Evolutionary conservation across 2,797 vertebrate genomes (phyloP).

Genomic region (Echeneis naucrates): DNA sequence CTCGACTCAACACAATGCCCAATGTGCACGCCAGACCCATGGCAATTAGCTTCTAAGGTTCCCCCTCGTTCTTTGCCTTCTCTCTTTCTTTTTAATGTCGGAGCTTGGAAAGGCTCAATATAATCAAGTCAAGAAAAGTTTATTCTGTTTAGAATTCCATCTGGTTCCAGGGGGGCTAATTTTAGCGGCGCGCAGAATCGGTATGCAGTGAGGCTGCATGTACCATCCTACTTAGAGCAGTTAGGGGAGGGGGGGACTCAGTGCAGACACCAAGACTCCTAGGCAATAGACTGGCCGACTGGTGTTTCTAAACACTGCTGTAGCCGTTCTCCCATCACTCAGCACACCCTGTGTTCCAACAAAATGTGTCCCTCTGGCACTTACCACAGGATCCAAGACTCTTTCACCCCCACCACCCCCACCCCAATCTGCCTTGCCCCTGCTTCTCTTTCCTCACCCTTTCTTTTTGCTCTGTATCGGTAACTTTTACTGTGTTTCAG

Average conservation of each 20-base stretch:
- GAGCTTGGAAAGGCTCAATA: conserved; percentile 85
- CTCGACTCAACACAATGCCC: conserved; percentile 82
- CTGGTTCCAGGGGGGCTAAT: conserved; percentile 85
- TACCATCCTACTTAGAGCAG: conserved; percentile 82
- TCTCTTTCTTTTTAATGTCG: conserved; percentile 81
- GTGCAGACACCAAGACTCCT: conserved; percentile 87
- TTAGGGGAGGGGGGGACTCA: conserved; percentile 52
- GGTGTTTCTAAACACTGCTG: conserved; percentile 83
- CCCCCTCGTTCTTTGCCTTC: conserved; percentile 72
- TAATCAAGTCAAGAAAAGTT: conserved; percentile 88
- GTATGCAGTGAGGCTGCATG: conserved; percentile 83
- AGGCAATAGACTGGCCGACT: conserved; percentile 82
- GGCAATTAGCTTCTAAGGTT: conserved; percentile 85
- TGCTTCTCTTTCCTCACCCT: conserved; percentile 57
- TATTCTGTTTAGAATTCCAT: conserved; percentile 86
- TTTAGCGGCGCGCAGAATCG: conserved; percentile 77
- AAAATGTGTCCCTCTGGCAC: conserved; percentile 81
- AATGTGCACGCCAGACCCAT: conserved; percentile 80
- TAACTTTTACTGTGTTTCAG: conserved; percentile 62
- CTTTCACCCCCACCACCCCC: conserved; percentile 32
- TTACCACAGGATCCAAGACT: conserved; percentile 76
- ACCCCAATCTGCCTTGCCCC: conserved; percentile 34
- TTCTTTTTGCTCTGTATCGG: conserved; percentile 50
- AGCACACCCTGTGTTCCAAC: conserved; percentile 79
- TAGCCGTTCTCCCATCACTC: conserved; percentile 83